Base-by-base conservation (phyloP, 1,140 invertebrate genomes). In the Potamilus streckersoni region DNA sequence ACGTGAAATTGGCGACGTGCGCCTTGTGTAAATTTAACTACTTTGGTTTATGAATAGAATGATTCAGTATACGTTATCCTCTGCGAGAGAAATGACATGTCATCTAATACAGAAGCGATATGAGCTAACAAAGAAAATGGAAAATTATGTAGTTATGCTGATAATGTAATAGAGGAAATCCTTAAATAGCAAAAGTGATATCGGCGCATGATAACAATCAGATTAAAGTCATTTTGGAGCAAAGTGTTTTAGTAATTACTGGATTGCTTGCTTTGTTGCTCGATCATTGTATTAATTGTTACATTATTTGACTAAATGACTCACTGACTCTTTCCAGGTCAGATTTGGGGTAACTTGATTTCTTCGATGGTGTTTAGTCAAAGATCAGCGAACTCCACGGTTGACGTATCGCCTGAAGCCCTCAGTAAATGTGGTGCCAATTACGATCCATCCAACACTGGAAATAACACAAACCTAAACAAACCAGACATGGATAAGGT, bases 311-410 rank as follows among this genome's bases (percentile, higher is more conserved):
- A 19, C 12, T 11, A 14, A 20, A 13, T 20, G 65, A n/a, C 8
- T n/a, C 17, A 19, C 12, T 67, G n/a, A 17, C 31, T 20, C 4
- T 1, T 62, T n/a, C 31, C 65, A 79, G 76, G 68, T 67, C 70
- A 87, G 62, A 84, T 88, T 31, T 89, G 96, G 96, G 97, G 97
- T 85, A 98, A 98, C 91, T 92, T 98, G 57, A 96, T 98, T 82
- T 98, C 97, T n/a, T 98, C 96, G 69, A 91, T 96, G 81, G 95
- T 91, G 11, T 94, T 96, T 88, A 93, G 93, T 88, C 62, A 80
- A 31, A 78, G 69, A 17, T 74, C 68, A 2, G 73, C 79, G 12
- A 75, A 81, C 20, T 49, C 61, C 11, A 79, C 73, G 15, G n/a
- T 61, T 63, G 64, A 79, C 23, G 49, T 71, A 0, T 69, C 79